Evolutionary conservation across 1,140 invertebrate species (phyloP), one percentile per base, ranked within the genome.

Genomic region (Brachionus sp.): DNA sequence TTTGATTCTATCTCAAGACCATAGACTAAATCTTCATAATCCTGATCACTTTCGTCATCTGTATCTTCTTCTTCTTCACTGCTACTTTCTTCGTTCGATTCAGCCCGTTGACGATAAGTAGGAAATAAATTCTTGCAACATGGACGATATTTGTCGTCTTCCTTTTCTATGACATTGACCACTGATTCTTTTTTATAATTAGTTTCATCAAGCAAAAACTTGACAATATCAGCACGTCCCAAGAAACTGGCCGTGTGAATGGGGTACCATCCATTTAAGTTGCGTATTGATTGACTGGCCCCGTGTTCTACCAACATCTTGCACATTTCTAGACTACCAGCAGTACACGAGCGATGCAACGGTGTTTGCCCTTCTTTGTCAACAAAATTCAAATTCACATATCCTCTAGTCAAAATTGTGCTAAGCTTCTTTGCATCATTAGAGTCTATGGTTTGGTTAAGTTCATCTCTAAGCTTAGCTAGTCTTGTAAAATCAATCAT

Each of bases 401-500:
- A 80, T 33, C n/a, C 5, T 19, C 44, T 46, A 10, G 39, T 46
- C 9, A 46, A 9, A 75, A 75, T 46, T 3, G 16, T 10, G 23
- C 42, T 39, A 23, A 80, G 25, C n/a, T 53, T 16, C 37, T 66
- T 57, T 3, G 33, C 25, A 25, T 80, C 50, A 10, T 50, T 25
- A 6, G 10, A 16, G 9, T 37, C 57, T 5, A 80, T 50, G 16
- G 77, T n/a, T 13, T 23, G 1, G 16, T 37, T 39, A 5, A 80
- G 25, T 0, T 62, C 77, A 29, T 33, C n/a, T 37, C 77, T 2
- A 4, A 80, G 35, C 33, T 66, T 80, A 2, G n/a, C 29, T 25
- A 80, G 29, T 62, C 39, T 57, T 57, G 50, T 42, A 50, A 80
- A 80, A 80, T 80, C 77, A 66, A 80, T 62, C 77, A 80, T 80